Evolutionary conservation across 1,140 invertebrate genomes (phyloP), one percentile per base, ranked within the genome.

Genomic region (Drosophila pruinosa): DNA sequence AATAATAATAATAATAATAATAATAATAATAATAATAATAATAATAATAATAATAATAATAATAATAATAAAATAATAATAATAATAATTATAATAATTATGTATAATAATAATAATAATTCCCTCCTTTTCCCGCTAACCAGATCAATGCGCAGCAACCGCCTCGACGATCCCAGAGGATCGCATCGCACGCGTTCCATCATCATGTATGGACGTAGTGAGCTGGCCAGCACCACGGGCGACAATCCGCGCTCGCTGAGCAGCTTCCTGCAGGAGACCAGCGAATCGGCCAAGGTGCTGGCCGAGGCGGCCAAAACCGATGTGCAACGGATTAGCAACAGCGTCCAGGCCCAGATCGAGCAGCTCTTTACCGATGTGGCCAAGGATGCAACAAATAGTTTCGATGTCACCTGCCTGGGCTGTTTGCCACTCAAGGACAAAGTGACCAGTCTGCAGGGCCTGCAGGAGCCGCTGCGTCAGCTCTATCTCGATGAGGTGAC

Each of bases 341-440:
- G 94, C 12, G 96, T 97, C 3, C 96, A 97, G 89, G 95, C 95
- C 6, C 94, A 95, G 63, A 97, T 97, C 80, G 96, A 97, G 89
- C 94, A 95, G 75, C 96, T 97, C 93, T 97, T 97, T 83, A 94
- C 94, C 15, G 96, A 97, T 62, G 95, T 96, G 77, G 94, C 95
- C 7, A 94, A 95, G 77, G 95, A 94, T 88, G 92, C 93, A 0
- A 94, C 94, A 59, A 90, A 88, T 19, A 91, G 89, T 59, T 96
- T 95, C 71, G 92, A 94, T 73, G 96, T 97, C 10, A 95, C 96
- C 75, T 97, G 97, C 78, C 92, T 98, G 58, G 97, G 97, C 2
- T 95, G 95, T 1, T 94, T 96, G 7, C 94, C 95, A 0, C 92
- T 97, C 0, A 93, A 94, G 1, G 95, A 94, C 39, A 96, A 96